phyloP scores from a whole-genome alignment of 2,888 invertebrate genomes.

The Tupiocoris notatus region DNA sequence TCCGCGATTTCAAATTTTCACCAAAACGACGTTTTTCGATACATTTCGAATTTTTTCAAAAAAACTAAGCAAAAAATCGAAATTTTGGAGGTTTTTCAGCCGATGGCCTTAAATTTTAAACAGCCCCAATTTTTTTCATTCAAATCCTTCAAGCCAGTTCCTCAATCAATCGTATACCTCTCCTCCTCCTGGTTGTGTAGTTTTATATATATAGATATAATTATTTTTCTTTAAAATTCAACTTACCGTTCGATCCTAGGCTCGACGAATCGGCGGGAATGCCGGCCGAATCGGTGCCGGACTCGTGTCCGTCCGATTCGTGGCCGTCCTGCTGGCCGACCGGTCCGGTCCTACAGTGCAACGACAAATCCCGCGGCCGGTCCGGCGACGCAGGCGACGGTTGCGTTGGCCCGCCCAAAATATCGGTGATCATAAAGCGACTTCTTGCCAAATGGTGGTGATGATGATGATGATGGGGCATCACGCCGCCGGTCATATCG shows the following conservation, averaged over 20 bases:
- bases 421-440: conserved; percentile 88
- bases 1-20: too few species aligned
- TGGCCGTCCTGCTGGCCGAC: conserved; percentile 54
- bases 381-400: conserved; percentile 55
- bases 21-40: too few species aligned
- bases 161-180: too few species aligned
- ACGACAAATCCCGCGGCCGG: conserved; percentile 60
- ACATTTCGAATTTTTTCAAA: too few species aligned
- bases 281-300: conserved; percentile 58
- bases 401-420: conserved; percentile 60
- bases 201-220: too few species aligned
- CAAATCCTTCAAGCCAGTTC: too few species aligned
- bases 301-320: conserved; percentile 59
- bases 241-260: conserved; percentile 60
- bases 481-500: conserved; percentile 55
- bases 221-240: too few species aligned
- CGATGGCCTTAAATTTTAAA: too few species aligned
- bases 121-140: too few species aligned
- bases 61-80: too few species aligned
- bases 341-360: conserved; percentile 54
- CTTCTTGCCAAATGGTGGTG: conserved; percentile 65
- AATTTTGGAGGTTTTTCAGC: too few species aligned
- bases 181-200: too few species aligned
- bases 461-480: conserved; percentile 55
- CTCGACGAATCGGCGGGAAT: conserved; percentile 59